These are phyloP conservation scores for Thereva unica DNA, from an alignment of 2,888 invertebrate species.

Conservation along the genomic window DNA sequence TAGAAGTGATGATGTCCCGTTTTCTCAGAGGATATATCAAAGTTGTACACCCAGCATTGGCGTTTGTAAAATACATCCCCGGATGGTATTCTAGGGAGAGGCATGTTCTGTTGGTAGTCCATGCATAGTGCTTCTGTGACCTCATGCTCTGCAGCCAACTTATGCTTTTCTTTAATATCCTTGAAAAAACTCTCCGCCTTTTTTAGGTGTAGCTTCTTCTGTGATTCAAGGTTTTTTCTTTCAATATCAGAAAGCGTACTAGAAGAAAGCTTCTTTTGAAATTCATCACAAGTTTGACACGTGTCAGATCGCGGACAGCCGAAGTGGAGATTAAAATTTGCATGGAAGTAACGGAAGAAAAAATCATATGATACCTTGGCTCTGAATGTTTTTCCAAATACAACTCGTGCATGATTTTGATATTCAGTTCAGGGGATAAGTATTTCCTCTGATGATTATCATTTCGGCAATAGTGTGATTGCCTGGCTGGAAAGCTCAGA, in stretches of 20 bases:
- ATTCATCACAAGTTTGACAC: neutral
- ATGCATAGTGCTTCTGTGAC: neutral
- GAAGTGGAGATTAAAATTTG: neutral
- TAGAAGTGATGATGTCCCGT: neutral
- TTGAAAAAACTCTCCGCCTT: too few species aligned
- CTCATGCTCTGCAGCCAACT: neutral
- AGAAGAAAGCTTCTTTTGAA: neutral
- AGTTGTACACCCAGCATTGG: too few species aligned
- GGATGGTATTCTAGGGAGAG: neutral
- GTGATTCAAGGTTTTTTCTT: neutral
- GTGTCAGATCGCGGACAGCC: constrained; percentile 1
- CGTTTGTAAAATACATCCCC: neutral
- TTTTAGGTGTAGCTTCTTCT: neutral
- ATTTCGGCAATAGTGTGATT: neutral
- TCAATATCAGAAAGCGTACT: neutral
- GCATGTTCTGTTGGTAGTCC: neutral
- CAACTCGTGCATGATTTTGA: neutral
- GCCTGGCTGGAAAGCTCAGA: neutral
- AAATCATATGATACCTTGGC: neutral
- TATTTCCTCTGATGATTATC: neutral
- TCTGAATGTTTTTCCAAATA: neutral
- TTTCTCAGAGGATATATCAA: neutral
- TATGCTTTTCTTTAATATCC: neutral
- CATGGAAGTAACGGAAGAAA: constrained; percentile 3
- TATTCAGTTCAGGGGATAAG: neutral